Evolutionary conservation across 2,888 invertebrate genomes (phyloP), one percentile per base, ranked within the genome.

Genomic region (Allacma fusca): DNA sequence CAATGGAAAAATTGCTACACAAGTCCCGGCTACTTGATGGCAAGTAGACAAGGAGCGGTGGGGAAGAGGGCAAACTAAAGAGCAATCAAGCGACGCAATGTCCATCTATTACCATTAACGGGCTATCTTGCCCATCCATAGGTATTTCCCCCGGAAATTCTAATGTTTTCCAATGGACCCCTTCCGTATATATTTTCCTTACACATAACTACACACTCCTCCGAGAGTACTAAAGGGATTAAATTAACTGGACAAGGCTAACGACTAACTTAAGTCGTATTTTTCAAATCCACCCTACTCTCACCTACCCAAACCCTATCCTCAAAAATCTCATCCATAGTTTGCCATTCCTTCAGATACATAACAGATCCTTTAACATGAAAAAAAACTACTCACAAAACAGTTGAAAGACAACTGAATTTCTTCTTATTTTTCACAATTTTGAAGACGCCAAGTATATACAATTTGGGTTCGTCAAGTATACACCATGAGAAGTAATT

Each of bases 21-120:
- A 28, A 65, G 65, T 26, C 19, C 28, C 5, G 65, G 65, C 4
- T 24, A 21, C 12, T 5, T 19, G 28, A 65, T 19, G 28, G 26
- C 12, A 13, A 65, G 28, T 13, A 24, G 67, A n/a, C 40, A 40
- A 16, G 68, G 21, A 21, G 40, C 19, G 16, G 68, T 4, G 40
- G 7, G 43, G 23, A 23, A n/a, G n/a, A 16, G 62, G 16, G 65
- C 26, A 65, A 65, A 65, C 29, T 68, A 34, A 40, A 40, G 68
- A 40, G 70, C 70, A 70, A 70, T 70, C 70, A 70, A 50, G 23
- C 70, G 62, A 13, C 24, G 19, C 40, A 29, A 28, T 72, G 59
- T 62, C 73, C 73, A 73, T 73, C 62, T 64, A 73, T 73, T 64
- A 64, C 73, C 40, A 62, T 70, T 70, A 70, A n/a, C 50, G 50